Percentiles rank a stretch among this genome's conserved stretches.
These are phyloP conservation scores for Acanthosepion pharaonis DNA, from an alignment of 2,888 invertebrate genomes.

Conservation along the genomic window DNA sequence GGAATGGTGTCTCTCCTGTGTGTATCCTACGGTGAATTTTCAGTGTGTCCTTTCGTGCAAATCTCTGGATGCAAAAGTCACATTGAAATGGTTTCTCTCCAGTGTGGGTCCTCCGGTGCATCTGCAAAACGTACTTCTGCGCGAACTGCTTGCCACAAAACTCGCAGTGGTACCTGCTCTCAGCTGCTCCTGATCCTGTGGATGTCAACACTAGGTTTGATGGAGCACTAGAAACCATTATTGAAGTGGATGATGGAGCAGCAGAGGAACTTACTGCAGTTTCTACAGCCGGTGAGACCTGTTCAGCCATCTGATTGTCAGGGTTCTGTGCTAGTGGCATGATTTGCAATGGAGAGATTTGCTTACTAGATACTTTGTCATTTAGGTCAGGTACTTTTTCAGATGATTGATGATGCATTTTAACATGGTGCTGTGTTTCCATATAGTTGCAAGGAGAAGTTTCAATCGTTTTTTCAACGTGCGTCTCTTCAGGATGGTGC, in stretches of 20 bases:
- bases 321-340: neutral
- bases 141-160: constrained; percentile 39
- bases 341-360: neutral
- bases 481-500: neutral
- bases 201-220: neutral
- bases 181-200: neutral
- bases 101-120: constrained; percentile 24
- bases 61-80: constrained; percentile 35
- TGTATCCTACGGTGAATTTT: constrained; percentile 35
- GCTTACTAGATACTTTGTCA: neutral
- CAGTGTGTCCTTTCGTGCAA: constrained; percentile 14
- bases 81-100: constrained; percentile 35
- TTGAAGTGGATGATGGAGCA: neutral
- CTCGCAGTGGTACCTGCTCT: constrained; percentile 34
- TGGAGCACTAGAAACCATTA: neutral
- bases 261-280: neutral
- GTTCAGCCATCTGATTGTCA: neutral
- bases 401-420: neutral
- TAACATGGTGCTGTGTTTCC: neutral
- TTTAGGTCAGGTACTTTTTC: neutral
- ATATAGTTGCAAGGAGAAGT: neutral
- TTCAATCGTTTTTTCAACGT: neutral
- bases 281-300: neutral
- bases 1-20: constrained; percentile 13
- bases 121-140: constrained; percentile 35